Percentiles rank a stretch among this genome's conserved stretches.
Conservation (phyloP, 2,113 vertebrate species). For the Oceanites oceanicus region DNA sequence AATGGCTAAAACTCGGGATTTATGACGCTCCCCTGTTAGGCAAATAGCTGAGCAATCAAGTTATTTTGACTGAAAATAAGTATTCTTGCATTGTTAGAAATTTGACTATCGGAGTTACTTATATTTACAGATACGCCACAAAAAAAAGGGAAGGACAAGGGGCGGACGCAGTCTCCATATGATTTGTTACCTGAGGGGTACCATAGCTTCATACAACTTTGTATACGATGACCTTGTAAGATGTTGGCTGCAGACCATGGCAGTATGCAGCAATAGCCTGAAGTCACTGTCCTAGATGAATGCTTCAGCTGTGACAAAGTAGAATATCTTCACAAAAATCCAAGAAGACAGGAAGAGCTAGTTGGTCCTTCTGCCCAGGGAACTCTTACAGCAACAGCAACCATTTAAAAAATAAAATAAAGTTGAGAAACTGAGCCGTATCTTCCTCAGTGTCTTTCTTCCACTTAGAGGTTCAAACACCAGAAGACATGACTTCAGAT, state of each 20-base stretch:
- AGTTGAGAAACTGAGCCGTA: neutral
- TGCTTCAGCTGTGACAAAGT: neutral
- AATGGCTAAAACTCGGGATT: neutral
- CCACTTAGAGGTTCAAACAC: neutral
- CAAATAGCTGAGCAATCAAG: neutral
- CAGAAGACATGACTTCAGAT: neutral
- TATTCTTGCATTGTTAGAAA: neutral
- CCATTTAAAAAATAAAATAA: neutral
- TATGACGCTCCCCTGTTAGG: neutral
- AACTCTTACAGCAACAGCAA: neutral
- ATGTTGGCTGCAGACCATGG: neutral
- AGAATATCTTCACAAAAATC: neutral
- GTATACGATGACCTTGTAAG: neutral
- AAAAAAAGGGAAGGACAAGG: neutral
- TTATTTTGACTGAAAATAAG: neutral
- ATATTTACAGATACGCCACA: neutral
- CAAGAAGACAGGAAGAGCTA: neutral
- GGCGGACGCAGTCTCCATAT: fast-evolving
- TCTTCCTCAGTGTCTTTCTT: neutral
- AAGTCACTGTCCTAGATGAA: neutral
- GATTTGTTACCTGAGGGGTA: neutral
- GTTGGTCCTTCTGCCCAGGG: neutral
- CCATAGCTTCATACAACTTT: neutral
- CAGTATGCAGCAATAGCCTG: neutral
- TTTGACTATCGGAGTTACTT: neutral